A percentile compares a stretch with the other conserved stretches of the same genome.
Evolutionary conservation across 2,888 invertebrate species (phyloP).

Genomic region (Aplocera efformata): DNA sequence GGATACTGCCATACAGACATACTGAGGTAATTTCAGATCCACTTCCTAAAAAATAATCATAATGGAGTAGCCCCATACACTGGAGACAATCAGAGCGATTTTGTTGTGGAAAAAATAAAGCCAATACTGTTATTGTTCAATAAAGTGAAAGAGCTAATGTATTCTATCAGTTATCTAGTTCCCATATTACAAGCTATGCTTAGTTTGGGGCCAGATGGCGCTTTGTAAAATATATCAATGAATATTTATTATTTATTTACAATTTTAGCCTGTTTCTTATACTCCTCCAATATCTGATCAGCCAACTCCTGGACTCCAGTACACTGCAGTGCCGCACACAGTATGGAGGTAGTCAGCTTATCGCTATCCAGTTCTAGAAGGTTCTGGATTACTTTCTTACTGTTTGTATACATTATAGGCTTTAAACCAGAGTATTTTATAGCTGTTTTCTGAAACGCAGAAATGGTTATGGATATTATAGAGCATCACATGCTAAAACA

Average conservation of each 20-base stretch:
- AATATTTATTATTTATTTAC: no score
- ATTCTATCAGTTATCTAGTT: no score
- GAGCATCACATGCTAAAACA: no score
- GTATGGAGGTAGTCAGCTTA: conserved; percentile 68
- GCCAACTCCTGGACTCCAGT: conserved; percentile 67
- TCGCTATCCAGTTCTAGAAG: conserved; percentile 78
- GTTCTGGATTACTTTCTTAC: conserved; percentile 80
- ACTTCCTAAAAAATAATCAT: conserved; percentile 54
- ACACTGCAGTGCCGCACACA: conserved; percentile 81
- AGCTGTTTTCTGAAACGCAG: conserved; percentile 74
- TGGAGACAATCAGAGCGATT: not conserved
- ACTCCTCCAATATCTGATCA: conserved; percentile 74
- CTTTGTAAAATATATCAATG: no score
- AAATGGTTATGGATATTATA: not conserved
- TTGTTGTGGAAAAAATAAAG: no score
- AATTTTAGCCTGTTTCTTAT: conserved; percentile 65
- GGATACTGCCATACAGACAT: conserved; percentile 82
- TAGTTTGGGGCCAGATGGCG: no score
- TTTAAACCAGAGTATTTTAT: conserved; percentile 81
- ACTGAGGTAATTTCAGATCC: conserved; percentile 82
- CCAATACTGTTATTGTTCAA: no score
- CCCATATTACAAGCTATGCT: no score
- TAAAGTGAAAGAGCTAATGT: no score
- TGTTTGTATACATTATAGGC: conserved; percentile 75
- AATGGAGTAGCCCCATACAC: not conserved